phyloP scores from a whole-genome alignment of 2,113 vertebrate species.

The Chroicocephalus ridibundus region DNA sequence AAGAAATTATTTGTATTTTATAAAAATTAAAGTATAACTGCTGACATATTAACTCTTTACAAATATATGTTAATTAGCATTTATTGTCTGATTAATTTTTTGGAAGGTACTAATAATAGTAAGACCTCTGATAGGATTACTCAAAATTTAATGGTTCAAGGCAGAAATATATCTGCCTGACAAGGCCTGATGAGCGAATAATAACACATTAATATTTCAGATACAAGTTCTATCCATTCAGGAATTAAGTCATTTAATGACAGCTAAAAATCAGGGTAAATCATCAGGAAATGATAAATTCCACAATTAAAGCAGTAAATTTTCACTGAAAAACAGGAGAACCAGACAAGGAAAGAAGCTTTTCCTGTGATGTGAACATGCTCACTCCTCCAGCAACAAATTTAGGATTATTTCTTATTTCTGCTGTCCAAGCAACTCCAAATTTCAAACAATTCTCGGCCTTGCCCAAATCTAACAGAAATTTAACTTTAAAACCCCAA shows the following conservation, averaged over 20 bases:
- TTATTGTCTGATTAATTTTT: not conserved
- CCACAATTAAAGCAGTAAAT: not conserved
- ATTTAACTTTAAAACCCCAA: not conserved
- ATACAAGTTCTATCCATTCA: conserved; percentile 2
- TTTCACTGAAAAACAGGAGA: not conserved
- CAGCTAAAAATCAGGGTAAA: conserved; percentile 27
- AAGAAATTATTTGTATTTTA: not conserved
- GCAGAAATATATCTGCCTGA: conserved; percentile 10
- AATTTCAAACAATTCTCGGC: not conserved
- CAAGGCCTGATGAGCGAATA: conserved; percentile 10
- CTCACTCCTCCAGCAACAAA: not conserved
- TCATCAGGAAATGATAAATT: conserved; percentile 43
- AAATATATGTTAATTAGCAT: not conserved
- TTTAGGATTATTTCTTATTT: not conserved
- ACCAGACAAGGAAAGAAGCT: not conserved
- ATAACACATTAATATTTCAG: not conserved
- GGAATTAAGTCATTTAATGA: conserved; percentile 8
- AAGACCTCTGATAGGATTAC: not conserved
- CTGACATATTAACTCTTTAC: not conserved
- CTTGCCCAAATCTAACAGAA: not conserved
- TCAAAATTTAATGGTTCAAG: not conserved
- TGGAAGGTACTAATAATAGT: not conserved
- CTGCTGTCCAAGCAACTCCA: not conserved
- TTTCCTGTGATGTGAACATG: not conserved
- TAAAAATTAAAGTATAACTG: not conserved